Conservation (phyloP, 1,140 invertebrate genomes). For the Drosophila fuyamai region DNA sequence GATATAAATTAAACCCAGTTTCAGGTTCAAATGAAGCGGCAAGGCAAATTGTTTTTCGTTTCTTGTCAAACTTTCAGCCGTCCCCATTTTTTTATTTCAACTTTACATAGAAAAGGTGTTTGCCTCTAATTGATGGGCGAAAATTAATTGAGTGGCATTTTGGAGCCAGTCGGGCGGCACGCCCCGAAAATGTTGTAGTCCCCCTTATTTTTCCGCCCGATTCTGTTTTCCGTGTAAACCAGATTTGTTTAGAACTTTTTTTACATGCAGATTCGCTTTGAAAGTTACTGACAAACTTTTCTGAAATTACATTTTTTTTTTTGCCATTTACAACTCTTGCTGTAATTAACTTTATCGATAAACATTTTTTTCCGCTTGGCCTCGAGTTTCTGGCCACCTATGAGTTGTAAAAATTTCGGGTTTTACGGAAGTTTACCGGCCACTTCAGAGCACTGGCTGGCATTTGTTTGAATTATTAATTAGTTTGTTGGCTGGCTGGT, state of each 20-base stretch:
- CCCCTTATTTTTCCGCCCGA: slow-evolving; percentile 13
- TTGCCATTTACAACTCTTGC: slow-evolving; percentile 9
- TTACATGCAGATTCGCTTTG: slow-evolving; percentile 30
- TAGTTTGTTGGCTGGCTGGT: slow-evolving; percentile 55
- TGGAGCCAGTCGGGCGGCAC: slow-evolving; percentile 25
- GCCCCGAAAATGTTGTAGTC: slow-evolving; percentile 29
- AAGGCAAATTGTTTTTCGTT: slow-evolving; percentile 49
- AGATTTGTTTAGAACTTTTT: slow-evolving; percentile 54
- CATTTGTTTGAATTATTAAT: slow-evolving; percentile 63
- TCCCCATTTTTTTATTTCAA: slow-evolving; percentile 14
- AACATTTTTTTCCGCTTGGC: slow-evolving; percentile 35
- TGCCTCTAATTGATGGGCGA: slow-evolving; percentile 62
- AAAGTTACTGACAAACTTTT: slow-evolving; percentile 47
- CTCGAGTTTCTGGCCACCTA: slow-evolving; percentile 25
- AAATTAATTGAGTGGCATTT: slow-evolving; percentile 70
- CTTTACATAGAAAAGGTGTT: slow-evolving; percentile 76
- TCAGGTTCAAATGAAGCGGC: slow-evolving; percentile 41
- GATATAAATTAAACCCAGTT: slow-evolving; percentile 38
- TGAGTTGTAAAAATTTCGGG: slow-evolving; percentile 20
- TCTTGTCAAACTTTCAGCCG: slow-evolving; percentile 50
- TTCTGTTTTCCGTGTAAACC: slow-evolving; percentile 40
- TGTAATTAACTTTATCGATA: slow-evolving; percentile 70
- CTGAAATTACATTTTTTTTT: slow-evolving; percentile 26
- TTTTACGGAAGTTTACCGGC: slow-evolving; percentile 29
- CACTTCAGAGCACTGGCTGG: slow-evolving; percentile 35